phyloP scores from a whole-genome alignment of 1,140 invertebrate species.

The Sarcophaga bullata region DNA sequence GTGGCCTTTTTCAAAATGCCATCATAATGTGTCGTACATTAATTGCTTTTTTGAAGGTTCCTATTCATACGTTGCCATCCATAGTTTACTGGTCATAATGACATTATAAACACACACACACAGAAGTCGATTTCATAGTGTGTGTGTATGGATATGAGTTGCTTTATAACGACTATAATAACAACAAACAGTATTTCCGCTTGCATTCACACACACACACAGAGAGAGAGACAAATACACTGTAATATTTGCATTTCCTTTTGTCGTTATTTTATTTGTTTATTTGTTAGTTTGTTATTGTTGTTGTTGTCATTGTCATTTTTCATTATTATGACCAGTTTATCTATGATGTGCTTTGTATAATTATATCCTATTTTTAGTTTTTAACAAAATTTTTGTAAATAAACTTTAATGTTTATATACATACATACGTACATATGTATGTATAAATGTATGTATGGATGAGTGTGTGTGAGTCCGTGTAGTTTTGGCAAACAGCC shows the following conservation, averaged over 20 bases:
- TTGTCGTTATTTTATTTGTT: not conserved
- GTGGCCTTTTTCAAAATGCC: too few relatives aligned
- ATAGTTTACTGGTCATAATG: too few relatives aligned
- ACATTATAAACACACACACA: too few relatives aligned
- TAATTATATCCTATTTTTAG: conserved; percentile 41
- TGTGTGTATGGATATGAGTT: not conserved
- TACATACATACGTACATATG: not conserved
- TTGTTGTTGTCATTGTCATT: conserved; percentile 1
- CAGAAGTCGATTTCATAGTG: not conserved
- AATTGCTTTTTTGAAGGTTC: conserved; percentile 6
- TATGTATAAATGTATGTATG: too few relatives aligned
- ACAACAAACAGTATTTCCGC: conserved; percentile 20
- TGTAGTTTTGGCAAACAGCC: conserved; percentile 18
- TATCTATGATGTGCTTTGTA: conserved; percentile 30
- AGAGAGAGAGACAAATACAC: not conserved
- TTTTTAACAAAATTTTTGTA: conserved; percentile 29
- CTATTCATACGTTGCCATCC: too few relatives aligned
- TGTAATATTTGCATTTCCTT: conserved; percentile 27
- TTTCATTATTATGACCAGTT: conserved; percentile 22
- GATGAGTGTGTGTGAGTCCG: too few relatives aligned
- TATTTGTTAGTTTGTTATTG: not conserved
- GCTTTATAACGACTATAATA: not conserved
- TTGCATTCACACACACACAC: not conserved
- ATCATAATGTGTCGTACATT: not conserved
- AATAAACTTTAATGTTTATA: conserved; percentile 4